A percentile compares a stretch with the other conserved stretches of the same genome.
These are phyloP conservation scores for Phragmatobia fuliginosa DNA, from an alignment of 2,888 invertebrate species.

Conservation along the genomic window DNA sequence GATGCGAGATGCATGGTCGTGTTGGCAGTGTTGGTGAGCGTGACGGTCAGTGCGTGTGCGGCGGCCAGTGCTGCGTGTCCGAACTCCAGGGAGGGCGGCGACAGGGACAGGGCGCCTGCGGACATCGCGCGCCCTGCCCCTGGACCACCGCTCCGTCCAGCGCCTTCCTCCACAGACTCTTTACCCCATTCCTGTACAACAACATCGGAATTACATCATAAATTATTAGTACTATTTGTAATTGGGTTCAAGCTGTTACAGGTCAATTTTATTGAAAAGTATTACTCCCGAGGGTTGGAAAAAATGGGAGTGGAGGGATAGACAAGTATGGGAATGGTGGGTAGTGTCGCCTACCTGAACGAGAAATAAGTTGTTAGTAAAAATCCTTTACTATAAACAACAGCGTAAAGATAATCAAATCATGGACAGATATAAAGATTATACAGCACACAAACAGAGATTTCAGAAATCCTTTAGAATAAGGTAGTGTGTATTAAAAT, in stretches of 20 bases:
- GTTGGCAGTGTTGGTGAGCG: slow-evolving; percentile 95
- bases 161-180: slow-evolving; percentile 41
- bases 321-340: no score
- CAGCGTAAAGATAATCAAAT: no score
- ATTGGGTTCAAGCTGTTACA: background rate
- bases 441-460: no score
- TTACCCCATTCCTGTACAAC: slow-evolving; percentile 71
- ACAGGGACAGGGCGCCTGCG: slow-evolving; percentile 71
- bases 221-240: background rate
- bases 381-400: no score
- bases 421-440: no score
- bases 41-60: slow-evolving; percentile 94
- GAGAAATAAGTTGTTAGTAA: no score
- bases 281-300: no score
- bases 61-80: slow-evolving; percentile 92
- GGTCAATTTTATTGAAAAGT: no score
- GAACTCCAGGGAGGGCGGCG: slow-evolving; percentile 83
- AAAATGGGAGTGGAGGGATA: background rate
- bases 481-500: no score
- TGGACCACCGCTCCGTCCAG: slow-evolving; percentile 25
- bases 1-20: slow-evolving; percentile 96
- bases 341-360: no score
- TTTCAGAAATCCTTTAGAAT: no score
- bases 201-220: background rate
- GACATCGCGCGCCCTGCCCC: slow-evolving; percentile 44